phyloP scores from a whole-genome alignment of 2,888 invertebrate species.

The Pseudeuparius sepicola region DNA sequence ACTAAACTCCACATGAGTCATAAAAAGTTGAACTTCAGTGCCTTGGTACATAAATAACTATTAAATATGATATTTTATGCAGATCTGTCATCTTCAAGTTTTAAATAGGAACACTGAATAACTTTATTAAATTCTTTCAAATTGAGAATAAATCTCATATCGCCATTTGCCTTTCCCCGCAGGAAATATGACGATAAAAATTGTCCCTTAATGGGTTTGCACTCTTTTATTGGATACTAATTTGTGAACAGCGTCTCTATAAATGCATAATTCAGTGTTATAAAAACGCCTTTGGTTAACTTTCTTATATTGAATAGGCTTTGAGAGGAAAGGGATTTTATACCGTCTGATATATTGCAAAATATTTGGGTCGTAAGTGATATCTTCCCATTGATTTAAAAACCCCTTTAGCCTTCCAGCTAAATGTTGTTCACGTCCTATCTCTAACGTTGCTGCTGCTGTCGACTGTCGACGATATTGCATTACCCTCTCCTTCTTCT shows the following conservation, averaged over 20 bases:
- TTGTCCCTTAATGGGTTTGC: conserved; percentile 7
- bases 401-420: conserved; percentile 10
- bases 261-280: conserved; percentile 3
- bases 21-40: no score
- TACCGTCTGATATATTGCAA: conserved; percentile 13
- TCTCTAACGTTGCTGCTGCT: conserved; percentile 8
- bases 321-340: conserved; percentile 8
- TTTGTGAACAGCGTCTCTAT: conserved; percentile 5
- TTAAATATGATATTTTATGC: conserved; percentile 3
- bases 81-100: background rate
- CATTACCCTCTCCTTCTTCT: conserved; percentile 10
- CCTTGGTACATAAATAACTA: no score
- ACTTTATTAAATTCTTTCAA: conserved; percentile 5
- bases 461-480: no score
- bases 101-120: conserved; percentile 5
- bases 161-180: conserved; percentile 9
- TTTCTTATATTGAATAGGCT: conserved; percentile 8
- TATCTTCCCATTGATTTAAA: conserved; percentile 11
- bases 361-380: conserved; percentile 10
- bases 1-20: no score
- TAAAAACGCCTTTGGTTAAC: conserved; percentile 2
- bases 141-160: conserved; percentile 8
- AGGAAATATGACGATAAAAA: conserved; percentile 10
- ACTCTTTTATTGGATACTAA: conserved; percentile 9
- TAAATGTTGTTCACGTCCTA: conserved; percentile 5